Evolutionary conservation across 1,140 invertebrate species (phyloP).

Genomic region (Thaumetopoea pityocampa): DNA sequence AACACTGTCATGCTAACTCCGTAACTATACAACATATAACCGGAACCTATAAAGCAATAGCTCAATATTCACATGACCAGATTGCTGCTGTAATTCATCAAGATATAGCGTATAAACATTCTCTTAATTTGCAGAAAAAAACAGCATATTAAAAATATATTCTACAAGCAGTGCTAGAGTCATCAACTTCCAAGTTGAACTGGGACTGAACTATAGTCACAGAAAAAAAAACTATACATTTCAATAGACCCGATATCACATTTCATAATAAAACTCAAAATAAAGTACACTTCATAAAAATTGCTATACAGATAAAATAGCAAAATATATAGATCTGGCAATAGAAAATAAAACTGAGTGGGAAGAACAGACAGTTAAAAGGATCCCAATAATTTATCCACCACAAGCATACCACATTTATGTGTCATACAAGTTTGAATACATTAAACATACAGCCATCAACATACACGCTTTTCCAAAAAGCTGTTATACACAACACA

Average conservation of each 20-base stretch:
- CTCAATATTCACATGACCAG: conserved; percentile 18
- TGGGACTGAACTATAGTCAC: conserved; percentile 21
- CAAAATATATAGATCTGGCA: conserved; percentile 14
- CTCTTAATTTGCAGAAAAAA: conserved; percentile 7
- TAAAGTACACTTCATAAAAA: conserved; percentile 14
- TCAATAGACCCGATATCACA: conserved; percentile 17
- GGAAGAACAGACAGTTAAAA: conserved; percentile 3
- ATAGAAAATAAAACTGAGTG: conserved; percentile 14
- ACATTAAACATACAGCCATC: conserved; percentile 14
- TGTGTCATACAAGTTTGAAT: conserved; percentile 12
- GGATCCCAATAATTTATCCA: conserved; percentile 22
- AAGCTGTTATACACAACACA: conserved; percentile 20
- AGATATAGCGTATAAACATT: conserved; percentile 12
- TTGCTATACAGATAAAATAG: conserved; percentile 16
- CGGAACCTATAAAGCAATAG: conserved; percentile 10
- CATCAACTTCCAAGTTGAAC: conserved; percentile 2
- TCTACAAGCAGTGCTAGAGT: conserved; percentile 7
- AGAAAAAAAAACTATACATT: conserved; percentile 18
- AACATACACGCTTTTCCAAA: conserved; percentile 8
- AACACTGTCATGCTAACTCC: conserved; percentile 11
- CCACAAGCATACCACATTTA: conserved; percentile 15
- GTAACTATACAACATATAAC: conserved; percentile 25
- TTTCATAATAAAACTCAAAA: conserved; percentile 7
- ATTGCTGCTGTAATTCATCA: conserved; percentile 21
- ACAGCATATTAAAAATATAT: conserved; percentile 15